Base-by-base conservation (phyloP, 2,888 invertebrate genomes). In the Cremastinae sp. region DNA sequence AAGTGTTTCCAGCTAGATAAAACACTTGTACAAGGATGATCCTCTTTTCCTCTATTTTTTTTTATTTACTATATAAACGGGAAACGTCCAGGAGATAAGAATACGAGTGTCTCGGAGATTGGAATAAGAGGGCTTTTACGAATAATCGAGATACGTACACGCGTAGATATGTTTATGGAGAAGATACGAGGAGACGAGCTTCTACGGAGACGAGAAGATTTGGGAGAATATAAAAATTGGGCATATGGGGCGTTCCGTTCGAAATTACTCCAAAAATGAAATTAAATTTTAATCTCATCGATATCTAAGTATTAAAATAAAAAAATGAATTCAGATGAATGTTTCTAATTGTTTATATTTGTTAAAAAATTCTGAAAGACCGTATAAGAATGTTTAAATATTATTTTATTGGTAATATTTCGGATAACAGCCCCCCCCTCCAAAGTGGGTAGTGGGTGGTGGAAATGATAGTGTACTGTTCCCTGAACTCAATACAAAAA, bases 1-100 rank as follows among this genome's bases (percentile, higher is more conserved):
- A 43, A 70, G 55, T 58, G 68, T 55, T 45, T 12, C 22, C 3
- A 62, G 53, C 47, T 51, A 39, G 14, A 71, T 53, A 58, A 43
- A 72, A 56, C 39, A 9, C 5, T 20, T 51, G 51, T 18, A 51
- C 2, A 12, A 8, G n/a, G n/a, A 28, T 5, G 28, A 7, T n/a
- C n/a, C 47, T 18, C 14, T 37, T 7, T 12, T 9, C 22, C 8
- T 2, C 43, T 14, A 47, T 35, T n/a, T 45, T 47, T 28, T 14
- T 14, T n/a, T 5, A 14, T 39, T 51, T 14, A 28, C 10, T 28
- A n/a, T n/a, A n/a, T n/a, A 28, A 5, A 28, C n/a, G 43, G 22
- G 16, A 43, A 53, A 35, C 62, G 35, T 18, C 28, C 5, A 28
- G 28, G 28, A 28, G 28, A 28, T 28, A 28, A 28, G 28, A 28